Evolutionary conservation across 2,113 vertebrate species (phyloP).

Genomic region (Poeciliopsis retropinna): DNA sequence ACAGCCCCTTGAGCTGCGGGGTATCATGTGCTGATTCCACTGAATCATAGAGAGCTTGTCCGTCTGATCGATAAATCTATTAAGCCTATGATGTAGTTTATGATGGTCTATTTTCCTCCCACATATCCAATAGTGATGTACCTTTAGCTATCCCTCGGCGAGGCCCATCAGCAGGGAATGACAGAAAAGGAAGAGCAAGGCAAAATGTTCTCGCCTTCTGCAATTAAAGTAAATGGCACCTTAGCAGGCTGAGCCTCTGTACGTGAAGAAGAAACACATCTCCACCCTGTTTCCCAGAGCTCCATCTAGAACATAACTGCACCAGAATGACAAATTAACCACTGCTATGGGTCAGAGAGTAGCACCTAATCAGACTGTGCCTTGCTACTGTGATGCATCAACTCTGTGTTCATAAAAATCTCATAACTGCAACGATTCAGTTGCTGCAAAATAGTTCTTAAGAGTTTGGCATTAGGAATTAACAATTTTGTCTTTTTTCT

Average conservation of each 20-base stretch:
- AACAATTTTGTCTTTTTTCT: not conserved
- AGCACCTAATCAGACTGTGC: conserved; percentile 42
- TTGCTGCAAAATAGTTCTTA: not conserved
- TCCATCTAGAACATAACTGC: conserved; percentile 12
- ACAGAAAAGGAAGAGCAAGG: conserved; percentile 16
- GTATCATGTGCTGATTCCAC: conserved; percentile 44
- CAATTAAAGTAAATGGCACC: conserved; percentile 33
- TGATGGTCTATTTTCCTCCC: conserved; percentile 48
- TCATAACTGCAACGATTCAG: conserved; percentile 28
- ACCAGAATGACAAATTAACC: conserved; percentile 62
- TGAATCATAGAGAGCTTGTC: conserved; percentile 46
- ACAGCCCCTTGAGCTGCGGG: conserved; percentile 31
- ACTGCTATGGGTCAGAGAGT: conserved; percentile 46
- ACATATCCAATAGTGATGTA: conserved; percentile 31
- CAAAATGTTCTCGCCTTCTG: conserved; percentile 7
- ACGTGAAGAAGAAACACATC: conserved; percentile 37
- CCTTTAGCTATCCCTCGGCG: conserved; percentile 9
- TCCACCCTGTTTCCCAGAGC: conserved; percentile 6
- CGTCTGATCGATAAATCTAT: conserved; percentile 73
- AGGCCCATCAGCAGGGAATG: conserved; percentile 1
- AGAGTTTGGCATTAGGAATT: not conserved
- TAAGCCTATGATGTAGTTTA: conserved; percentile 58
- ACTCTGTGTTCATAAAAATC: conserved; percentile 39
- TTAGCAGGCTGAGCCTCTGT: conserved; percentile 12
- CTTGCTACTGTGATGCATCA: conserved; percentile 35